phyloP scores from a whole-genome alignment of 2,113 vertebrate species.

The Lathamus discolor region DNA sequence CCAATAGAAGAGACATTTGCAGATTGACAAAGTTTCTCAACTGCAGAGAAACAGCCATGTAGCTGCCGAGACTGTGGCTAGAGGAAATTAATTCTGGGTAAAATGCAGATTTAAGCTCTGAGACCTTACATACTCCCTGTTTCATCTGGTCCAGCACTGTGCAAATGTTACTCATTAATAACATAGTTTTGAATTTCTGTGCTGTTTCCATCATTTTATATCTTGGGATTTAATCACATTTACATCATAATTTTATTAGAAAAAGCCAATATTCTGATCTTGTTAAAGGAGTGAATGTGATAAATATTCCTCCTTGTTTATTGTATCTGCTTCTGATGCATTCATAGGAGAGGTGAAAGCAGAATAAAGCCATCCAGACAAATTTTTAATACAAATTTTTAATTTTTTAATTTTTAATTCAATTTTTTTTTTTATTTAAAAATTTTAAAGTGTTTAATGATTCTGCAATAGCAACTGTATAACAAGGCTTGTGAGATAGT shows the following conservation, averaged over 20 bases:
- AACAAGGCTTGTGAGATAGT: background rate
- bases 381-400: background rate
- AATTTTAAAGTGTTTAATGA: background rate
- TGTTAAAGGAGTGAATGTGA: conserved; percentile 44
- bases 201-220: background rate
- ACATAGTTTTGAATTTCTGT: background rate
- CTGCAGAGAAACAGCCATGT: background rate
- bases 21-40: background rate
- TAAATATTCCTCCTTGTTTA: conserved; percentile 42
- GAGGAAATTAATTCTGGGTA: conserved; percentile 53
- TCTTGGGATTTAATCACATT: background rate
- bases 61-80: background rate
- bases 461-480: background rate
- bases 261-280: background rate
- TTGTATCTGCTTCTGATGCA: background rate
- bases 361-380: background rate
- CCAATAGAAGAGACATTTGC: background rate
- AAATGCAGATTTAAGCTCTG: conserved; percentile 22
- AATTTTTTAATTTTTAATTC: too few species aligned
- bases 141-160: background rate
- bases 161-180: background rate
- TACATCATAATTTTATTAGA: conserved; percentile 6
- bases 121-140: background rate
- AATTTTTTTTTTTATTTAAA: too few species aligned
- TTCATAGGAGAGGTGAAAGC: background rate